Evolutionary conservation across 2,113 vertebrate genomes (phyloP).

Genomic region (Rhinolophus ferrumequinum): DNA sequence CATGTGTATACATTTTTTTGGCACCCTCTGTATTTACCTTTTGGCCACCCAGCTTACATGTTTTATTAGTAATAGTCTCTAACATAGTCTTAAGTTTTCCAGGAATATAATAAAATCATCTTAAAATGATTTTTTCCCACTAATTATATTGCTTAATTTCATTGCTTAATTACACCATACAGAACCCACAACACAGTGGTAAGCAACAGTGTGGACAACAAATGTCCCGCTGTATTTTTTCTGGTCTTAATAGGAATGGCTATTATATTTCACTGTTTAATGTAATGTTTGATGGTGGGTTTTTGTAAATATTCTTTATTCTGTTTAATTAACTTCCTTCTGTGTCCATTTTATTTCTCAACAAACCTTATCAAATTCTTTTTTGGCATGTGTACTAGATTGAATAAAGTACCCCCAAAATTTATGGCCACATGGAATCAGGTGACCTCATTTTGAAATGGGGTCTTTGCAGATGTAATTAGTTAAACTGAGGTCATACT

Average conservation of each 20-base stretch:
- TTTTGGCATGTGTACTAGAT: not conserved
- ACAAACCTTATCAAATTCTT: not conserved
- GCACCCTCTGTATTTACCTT: not conserved
- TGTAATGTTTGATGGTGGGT: not conserved
- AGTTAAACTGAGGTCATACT: not conserved
- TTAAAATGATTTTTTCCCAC: conserved; percentile 34
- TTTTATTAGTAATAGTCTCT: not conserved
- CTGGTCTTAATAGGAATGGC: not conserved
- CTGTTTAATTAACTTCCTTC: not conserved
- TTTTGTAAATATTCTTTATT: conserved; percentile 8
- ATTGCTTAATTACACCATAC: conserved; percentile 3
- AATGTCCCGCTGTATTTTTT: not conserved
- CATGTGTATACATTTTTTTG: too few relatives aligned
- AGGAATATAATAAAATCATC: not conserved
- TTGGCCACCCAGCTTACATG: not conserved
- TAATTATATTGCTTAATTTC: conserved; percentile 6
- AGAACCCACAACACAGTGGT: not conserved
- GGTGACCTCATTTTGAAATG: not conserved
- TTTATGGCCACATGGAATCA: not conserved
- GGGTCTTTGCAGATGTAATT: not conserved
- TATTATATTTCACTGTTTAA: not conserved
- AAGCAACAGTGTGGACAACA: not conserved
- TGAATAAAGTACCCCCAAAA: not conserved
- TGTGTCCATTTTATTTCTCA: not conserved
- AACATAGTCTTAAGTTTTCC: not conserved